Evolutionary conservation across 2,797 vertebrate species (phyloP).

Genomic region (Epinephelus coioides): DNA sequence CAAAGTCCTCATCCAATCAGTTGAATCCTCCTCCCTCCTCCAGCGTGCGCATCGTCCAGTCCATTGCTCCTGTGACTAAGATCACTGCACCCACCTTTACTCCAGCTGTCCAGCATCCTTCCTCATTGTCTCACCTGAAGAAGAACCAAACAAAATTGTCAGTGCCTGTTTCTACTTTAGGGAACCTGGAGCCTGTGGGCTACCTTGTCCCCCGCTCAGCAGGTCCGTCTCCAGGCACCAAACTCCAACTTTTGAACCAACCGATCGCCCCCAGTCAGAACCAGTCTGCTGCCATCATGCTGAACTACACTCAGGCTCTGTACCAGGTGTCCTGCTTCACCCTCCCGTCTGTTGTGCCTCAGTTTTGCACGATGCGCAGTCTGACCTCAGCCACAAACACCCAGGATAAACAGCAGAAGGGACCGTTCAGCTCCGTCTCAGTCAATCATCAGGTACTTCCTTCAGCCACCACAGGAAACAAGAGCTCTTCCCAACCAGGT

Average conservation of each 20-base stretch:
- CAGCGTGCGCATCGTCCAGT: neutral
- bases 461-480: rapidly evolving
- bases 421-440: neutral
- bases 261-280: neutral
- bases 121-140: neutral
- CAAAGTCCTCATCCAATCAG: neutral
- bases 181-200: neutral
- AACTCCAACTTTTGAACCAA: neutral
- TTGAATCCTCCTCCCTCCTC: neutral
- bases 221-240: neutral
- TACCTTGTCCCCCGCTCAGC: rapidly evolving
- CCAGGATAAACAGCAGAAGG: neutral
- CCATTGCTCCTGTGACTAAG: neutral
- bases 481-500: too few relatives aligned
- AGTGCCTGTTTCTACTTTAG: too few relatives aligned
- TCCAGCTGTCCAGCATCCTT: neutral
- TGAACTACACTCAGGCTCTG: neutral
- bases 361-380: neutral
- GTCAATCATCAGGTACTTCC: too few relatives aligned
- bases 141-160: too few relatives aligned
- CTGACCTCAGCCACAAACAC: neutral
- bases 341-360: too few relatives aligned
- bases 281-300: rapidly evolving
- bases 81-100: neutral
- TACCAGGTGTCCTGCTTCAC: neutral